phyloP scores from a whole-genome alignment of 2,888 invertebrate genomes.

The Drosophila prostipennis region DNA sequence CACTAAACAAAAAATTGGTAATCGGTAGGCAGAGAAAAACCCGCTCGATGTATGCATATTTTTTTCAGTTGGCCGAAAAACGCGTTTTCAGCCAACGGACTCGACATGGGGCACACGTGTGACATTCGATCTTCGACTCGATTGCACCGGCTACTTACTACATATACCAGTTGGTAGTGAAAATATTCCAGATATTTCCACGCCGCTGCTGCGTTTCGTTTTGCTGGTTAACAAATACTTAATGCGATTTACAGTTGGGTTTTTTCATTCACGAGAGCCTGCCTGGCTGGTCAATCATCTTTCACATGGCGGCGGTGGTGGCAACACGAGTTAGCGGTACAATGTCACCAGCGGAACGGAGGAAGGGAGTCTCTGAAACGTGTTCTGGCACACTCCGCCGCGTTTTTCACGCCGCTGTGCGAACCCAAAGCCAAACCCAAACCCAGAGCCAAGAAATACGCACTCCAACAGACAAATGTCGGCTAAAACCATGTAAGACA shows the following conservation, averaged over 20 bases:
- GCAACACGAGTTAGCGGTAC: slow-evolving; percentile 65
- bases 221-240: slow-evolving; percentile 70
- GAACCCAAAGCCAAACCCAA: slow-evolving; percentile 22
- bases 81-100: slow-evolving; percentile 64
- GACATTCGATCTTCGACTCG: slow-evolving; percentile 56
- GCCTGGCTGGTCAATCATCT: slow-evolving; percentile 57
- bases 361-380: slow-evolving; percentile 31
- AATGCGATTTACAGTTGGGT: slow-evolving; percentile 64
- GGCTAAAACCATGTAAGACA: slow-evolving; percentile 55
- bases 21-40: slow-evolving; percentile 28
- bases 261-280: slow-evolving; percentile 24
- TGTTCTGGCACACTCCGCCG: slow-evolving; percentile 51
- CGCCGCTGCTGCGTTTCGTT: slow-evolving; percentile 43
- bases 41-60: slow-evolving; percentile 19
- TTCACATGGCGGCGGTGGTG: slow-evolving; percentile 41
- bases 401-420: slow-evolving; percentile 43
- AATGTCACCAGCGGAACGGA: slow-evolving; percentile 46
- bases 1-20: slow-evolving; percentile 12
- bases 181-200: slow-evolving; percentile 72
- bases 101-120: slow-evolving; percentile 56
- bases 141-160: slow-evolving; percentile 6
- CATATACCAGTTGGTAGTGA: slow-evolving; percentile 12
- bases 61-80: slow-evolving; percentile 39
- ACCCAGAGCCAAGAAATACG: slow-evolving; percentile 28
- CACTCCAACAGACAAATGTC: slow-evolving; percentile 39